Evolutionary conservation across 2,797 vertebrate genomes (phyloP).

Genomic region (Sebastes kiyomatsui): DNA sequence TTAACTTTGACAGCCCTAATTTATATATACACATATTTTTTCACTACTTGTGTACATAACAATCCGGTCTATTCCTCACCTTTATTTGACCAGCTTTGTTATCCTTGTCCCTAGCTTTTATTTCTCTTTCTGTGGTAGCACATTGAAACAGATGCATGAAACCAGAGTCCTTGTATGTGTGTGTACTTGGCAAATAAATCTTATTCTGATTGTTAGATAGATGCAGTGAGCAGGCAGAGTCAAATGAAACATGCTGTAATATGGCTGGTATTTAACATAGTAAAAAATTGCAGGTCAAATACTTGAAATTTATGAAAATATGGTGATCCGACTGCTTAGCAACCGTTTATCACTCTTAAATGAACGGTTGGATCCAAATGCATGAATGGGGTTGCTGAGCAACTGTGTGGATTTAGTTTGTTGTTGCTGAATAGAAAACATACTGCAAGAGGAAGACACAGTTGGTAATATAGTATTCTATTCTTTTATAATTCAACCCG

Average conservation of each 20-base stretch:
- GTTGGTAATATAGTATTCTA: not conserved
- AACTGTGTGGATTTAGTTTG: not conserved
- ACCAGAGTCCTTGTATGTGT: too few relatives aligned
- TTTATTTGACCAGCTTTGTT: too few relatives aligned
- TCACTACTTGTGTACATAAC: too few relatives aligned
- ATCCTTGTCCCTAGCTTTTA: too few relatives aligned
- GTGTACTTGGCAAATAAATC: too few relatives aligned
- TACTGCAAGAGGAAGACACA: not conserved
- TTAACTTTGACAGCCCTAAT: too few relatives aligned
- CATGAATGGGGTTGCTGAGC: slow-evolving; percentile 8
- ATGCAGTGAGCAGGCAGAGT: not conserved
- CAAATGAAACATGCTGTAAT: slow-evolving; percentile 5
- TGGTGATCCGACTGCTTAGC: not conserved
- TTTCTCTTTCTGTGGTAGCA: too few relatives aligned
- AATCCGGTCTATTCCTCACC: too few relatives aligned
- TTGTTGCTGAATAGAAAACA: not conserved
- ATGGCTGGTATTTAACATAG: slow-evolving; percentile 8
- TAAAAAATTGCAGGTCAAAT: slow-evolving; percentile 6
- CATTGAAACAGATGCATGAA: too few relatives aligned
- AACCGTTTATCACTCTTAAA: slow-evolving; percentile 7
- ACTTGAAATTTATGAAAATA: slow-evolving; percentile 1
- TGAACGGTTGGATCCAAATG: not conserved
- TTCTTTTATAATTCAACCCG: slow-evolving; percentile 3
- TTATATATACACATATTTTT: too few relatives aligned
- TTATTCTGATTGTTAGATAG: not conserved